A percentile compares a stretch with the other conserved stretches of the same genome.
phyloP scores from a whole-genome alignment of 2,797 vertebrate genomes.

The Coracias cyanogaster region DNA sequence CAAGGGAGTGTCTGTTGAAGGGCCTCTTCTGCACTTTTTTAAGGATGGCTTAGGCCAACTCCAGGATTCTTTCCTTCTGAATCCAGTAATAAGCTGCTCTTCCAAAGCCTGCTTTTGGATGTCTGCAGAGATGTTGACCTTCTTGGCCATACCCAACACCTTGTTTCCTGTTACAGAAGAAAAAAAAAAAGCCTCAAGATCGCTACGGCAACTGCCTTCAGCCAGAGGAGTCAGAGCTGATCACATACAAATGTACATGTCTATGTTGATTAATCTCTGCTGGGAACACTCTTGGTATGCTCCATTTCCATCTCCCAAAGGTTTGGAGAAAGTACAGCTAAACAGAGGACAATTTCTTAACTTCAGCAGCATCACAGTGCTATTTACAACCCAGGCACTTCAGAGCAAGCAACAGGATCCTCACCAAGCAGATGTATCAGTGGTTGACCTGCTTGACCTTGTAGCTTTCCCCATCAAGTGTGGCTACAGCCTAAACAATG shows the following conservation, averaged over 20 bases:
- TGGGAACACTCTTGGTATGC: neutral
- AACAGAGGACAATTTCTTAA: neutral
- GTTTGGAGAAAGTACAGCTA: neutral
- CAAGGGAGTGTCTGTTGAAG: neutral
- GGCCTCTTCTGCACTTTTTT: neutral
- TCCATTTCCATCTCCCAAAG: neutral
- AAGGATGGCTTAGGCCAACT: neutral
- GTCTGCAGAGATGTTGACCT: neutral
- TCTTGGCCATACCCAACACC: neutral
- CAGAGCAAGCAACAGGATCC: neutral
- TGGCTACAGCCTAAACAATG: neutral
- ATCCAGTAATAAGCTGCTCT: neutral
- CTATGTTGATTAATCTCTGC: neutral
- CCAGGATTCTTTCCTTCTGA: neutral
- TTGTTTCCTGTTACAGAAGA: neutral
- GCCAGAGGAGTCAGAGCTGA: neutral
- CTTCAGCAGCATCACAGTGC: neutral
- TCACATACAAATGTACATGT: rapidly evolving
- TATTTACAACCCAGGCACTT: neutral
- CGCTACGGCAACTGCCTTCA: neutral
- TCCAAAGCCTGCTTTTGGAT: neutral
- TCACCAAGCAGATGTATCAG: neutral
- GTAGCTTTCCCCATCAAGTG: neutral
- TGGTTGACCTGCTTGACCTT: neutral
- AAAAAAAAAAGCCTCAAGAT: neutral